These are phyloP conservation scores for Poecilus cupreus DNA, from an alignment of 2,888 invertebrate genomes.

Conservation along the genomic window DNA sequence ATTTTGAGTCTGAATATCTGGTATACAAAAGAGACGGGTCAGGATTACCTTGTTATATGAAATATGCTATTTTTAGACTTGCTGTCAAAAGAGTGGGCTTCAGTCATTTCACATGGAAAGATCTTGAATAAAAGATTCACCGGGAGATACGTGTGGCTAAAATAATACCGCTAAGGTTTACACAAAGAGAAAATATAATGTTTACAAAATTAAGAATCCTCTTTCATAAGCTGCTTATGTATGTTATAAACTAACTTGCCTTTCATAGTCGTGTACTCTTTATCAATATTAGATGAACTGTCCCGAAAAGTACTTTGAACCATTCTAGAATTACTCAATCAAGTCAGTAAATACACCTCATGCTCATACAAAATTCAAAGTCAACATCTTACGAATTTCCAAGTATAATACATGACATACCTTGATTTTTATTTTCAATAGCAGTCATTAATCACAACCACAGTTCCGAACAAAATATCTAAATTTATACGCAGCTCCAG, in stretches of 20 bases:
- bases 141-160: neutral
- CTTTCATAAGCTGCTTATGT: constrained; percentile 16
- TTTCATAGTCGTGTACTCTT: neutral
- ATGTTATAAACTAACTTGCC: neutral
- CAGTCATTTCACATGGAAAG: neutral
- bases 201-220: constrained; percentile 18
- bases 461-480: no score
- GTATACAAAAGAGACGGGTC: no score
- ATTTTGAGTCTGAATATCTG: no score
- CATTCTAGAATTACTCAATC: constrained; percentile 21
- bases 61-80: neutral
- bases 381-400: constrained; percentile 9
- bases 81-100: neutral
- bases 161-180: neutral
- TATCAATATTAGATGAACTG: constrained; percentile 21
- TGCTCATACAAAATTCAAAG: constrained; percentile 1
- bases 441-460: neutral
- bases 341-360: neutral
- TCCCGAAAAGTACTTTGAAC: constrained; percentile 7
- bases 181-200: neutral
- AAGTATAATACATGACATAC: neutral
- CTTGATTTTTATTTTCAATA: neutral
- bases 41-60: neutral
- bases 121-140: constrained; percentile 10
- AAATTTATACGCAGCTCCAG: no score